These are phyloP conservation scores for Mesocentrotus franciscanus DNA, from an alignment of 53 echinoderm and acorn worm genomes.

Conservation along the genomic window DNA sequence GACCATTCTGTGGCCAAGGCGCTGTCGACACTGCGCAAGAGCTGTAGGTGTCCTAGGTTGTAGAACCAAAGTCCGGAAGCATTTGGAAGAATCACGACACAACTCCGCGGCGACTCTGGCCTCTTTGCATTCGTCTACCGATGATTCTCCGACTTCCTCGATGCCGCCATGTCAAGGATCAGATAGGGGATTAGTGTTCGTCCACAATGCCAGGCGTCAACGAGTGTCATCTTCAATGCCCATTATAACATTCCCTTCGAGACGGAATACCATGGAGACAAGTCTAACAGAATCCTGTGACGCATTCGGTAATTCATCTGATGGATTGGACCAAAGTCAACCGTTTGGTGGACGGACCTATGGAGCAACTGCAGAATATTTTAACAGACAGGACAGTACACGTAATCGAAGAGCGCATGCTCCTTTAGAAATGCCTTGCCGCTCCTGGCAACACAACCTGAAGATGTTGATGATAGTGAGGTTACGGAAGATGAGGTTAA, in stretches of 20 bases:
- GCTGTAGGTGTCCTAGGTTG: background rate
- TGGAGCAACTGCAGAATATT: background rate
- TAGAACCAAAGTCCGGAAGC: background rate
- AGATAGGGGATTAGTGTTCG: background rate
- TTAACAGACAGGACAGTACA: background rate
- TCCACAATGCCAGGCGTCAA: background rate
- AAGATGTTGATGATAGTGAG: background rate
- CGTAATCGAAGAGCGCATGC: background rate
- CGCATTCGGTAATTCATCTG: background rate
- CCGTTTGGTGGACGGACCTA: background rate
- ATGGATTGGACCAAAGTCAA: background rate
- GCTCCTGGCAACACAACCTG: background rate
- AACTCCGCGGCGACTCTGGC: background rate
- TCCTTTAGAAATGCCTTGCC: background rate
- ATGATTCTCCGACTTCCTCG: background rate
- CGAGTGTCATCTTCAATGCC: background rate
- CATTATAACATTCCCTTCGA: background rate
- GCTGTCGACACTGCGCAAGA: conserved; percentile 31
- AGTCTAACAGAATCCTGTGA: background rate
- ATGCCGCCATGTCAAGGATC: background rate
- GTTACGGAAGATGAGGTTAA: background rate
- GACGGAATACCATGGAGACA: background rate
- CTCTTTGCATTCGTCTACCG: background rate
- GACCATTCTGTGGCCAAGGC: background rate
- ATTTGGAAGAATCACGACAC: background rate